Evolutionary conservation across 2,888 invertebrate species (phyloP), one percentile per base, ranked within the genome.

Genomic region (Deilephila elpenor): DNA sequence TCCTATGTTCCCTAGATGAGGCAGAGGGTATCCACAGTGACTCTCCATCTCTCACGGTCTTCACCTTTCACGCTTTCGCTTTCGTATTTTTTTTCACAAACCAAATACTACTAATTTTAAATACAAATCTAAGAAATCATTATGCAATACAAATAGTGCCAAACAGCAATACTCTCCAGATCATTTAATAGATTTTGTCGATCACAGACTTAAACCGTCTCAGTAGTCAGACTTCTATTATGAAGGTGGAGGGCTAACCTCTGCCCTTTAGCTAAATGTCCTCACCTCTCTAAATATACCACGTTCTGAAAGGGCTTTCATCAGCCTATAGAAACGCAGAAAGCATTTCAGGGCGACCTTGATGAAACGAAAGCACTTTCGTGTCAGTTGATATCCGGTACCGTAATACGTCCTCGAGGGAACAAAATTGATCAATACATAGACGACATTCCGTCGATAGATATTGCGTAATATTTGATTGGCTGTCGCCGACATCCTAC

Each of bases 331-430:
- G 19, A n/a, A 19, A 64, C 5, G n/a, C 20, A 44, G n/a, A 5
- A 20, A 37, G 25, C 25, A 20, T 64, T 64, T 20, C 11, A 44
- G 17, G 17, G 29, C 51, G 51, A 51, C 51, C 67, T 25, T 25
- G 14, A 25, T 25, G 44, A 5, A 73, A 72, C 61, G 20, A 32
- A 32, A 70, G 44, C 25, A 62, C 59, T 64, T 73, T 75, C 53
- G 56, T 71, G 34, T 5, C 53, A 73, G 34, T 70, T 44, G 11
- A 67, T 51, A 44, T 67, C 20, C 44, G 60, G 60, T 19, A 44
- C 32, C 20, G 44, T 67, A 67, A 51, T 51, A 67, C 44, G 20
- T 67, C 25, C 53, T n/a, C 25, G 17, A 67, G 25, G 67, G 14
- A 67, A 11, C 25, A 17, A 51, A 64, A 67, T 17, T 25, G 67